Percentiles rank a stretch among this genome's conserved stretches.
Evolutionary conservation across 1,140 invertebrate genomes (phyloP).

Genomic region (Eciton burchellii): DNA sequence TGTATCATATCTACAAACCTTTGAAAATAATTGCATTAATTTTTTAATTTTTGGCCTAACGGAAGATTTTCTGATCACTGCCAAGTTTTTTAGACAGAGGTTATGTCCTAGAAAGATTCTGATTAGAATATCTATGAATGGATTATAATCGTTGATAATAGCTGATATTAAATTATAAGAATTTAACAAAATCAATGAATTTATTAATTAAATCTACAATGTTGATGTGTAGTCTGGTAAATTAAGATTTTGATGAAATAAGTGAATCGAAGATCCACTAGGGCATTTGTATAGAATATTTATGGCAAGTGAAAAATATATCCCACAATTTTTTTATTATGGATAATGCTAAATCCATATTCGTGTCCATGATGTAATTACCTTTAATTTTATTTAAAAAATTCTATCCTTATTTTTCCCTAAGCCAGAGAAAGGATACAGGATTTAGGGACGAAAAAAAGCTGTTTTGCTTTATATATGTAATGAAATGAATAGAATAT

Average conservation of each 20-base stretch:
- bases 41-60: constrained; percentile 50
- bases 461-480: not conserved
- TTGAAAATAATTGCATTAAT: constrained; percentile 29
- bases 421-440: not conserved
- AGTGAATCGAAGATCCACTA: constrained; percentile 57
- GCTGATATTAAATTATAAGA: constrained; percentile 34
- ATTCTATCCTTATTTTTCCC: constrained; percentile 1
- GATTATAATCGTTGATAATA: constrained; percentile 11
- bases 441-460: constrained; percentile 6
- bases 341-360: constrained; percentile 29
- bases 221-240: constrained; percentile 46
- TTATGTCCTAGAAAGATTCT: constrained; percentile 14
- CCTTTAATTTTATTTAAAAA: not conserved
- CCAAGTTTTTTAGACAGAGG: constrained; percentile 55
- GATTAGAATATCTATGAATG: constrained; percentile 12
- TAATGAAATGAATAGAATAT: not conserved
- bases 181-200: constrained; percentile 38
- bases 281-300: constrained; percentile 66
- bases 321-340: constrained; percentile 41
- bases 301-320: constrained; percentile 53
- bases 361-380: constrained; percentile 31
- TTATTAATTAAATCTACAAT: constrained; percentile 39
- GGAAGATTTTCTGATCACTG: constrained; percentile 55
- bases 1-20: not conserved
- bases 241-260: constrained; percentile 46